Percentiles rank a stretch among this genome's conserved stretches.
Evolutionary conservation across 2,888 invertebrate genomes (phyloP).

Genomic region (Elysia crispata): DNA sequence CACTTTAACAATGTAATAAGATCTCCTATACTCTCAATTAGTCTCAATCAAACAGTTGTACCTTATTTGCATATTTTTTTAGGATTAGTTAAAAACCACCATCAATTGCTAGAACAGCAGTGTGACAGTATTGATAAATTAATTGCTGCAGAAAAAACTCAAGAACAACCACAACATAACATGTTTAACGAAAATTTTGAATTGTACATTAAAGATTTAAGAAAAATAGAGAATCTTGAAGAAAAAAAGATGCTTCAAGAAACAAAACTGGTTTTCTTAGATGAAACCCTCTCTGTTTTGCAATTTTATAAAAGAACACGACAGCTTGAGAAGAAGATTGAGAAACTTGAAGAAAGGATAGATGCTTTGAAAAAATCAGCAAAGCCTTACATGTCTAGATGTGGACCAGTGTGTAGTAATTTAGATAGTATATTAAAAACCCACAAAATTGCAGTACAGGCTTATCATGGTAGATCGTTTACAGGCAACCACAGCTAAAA

Average conservation of each 20-base stretch:
- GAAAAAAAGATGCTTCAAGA: neutral
- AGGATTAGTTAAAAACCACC: conserved; percentile 2
- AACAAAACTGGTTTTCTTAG: neutral
- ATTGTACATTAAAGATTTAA: conserved; percentile 5
- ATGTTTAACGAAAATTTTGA: neutral
- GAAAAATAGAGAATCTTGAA: neutral
- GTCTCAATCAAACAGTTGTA: conserved; percentile 14
- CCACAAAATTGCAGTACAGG: neutral
- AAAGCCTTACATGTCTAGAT: neutral
- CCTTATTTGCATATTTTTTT: conserved; percentile 7
- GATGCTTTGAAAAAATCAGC: neutral
- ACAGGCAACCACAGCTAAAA: conserved; percentile 10
- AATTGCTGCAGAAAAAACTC: neutral
- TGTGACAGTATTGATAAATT: conserved; percentile 20
- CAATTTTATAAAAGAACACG: neutral
- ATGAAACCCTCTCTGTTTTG: conserved; percentile 7
- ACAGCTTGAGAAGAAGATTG: neutral
- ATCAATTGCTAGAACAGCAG: neutral
- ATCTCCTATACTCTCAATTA: neutral
- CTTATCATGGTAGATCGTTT: conserved; percentile 21
- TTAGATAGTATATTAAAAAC: neutral
- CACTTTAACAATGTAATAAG: conserved; percentile 12
- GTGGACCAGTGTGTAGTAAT: conserved; percentile 18
- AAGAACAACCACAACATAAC: neutral
- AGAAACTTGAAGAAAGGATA: neutral